phyloP scores from a whole-genome alignment of 1,140 invertebrate genomes.

The Neodiprion lecontei region DNA sequence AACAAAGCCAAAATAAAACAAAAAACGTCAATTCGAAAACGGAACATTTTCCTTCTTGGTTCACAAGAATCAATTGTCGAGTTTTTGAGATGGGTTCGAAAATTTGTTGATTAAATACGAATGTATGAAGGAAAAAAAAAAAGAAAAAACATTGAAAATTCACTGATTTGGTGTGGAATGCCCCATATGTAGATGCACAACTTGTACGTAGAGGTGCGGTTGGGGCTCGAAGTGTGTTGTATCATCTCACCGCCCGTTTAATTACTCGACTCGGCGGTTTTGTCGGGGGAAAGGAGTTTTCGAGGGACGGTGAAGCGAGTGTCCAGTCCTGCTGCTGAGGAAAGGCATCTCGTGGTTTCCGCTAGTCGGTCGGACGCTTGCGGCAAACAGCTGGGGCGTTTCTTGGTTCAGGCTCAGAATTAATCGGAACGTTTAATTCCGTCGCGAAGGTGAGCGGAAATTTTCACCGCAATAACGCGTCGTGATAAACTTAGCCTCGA shows the following conservation, averaged over 20 bases:
- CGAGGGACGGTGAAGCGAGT: not conserved
- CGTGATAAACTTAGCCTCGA: no score
- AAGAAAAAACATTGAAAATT: no score
- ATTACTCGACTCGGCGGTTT: conserved; percentile 1
- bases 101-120: no score
- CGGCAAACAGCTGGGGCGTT: not conserved
- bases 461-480: no score
- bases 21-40: no score
- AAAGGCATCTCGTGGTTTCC: not conserved
- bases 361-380: not conserved
- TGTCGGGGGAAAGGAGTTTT: not conserved
- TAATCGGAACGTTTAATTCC: not conserved
- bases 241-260: conserved; percentile 7
- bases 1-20: no score
- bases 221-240: not conserved
- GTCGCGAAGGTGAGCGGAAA: not conserved
- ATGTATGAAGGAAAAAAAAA: no score
- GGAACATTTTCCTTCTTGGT: no score
- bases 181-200: no score
- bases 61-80: no score
- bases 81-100: no score
- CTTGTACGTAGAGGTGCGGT: not conserved
- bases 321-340: not conserved
- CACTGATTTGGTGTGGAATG: no score
- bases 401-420: not conserved